phyloP scores from a whole-genome alignment of 2,113 vertebrate species.

The Oreochromis niloticus region DNA sequence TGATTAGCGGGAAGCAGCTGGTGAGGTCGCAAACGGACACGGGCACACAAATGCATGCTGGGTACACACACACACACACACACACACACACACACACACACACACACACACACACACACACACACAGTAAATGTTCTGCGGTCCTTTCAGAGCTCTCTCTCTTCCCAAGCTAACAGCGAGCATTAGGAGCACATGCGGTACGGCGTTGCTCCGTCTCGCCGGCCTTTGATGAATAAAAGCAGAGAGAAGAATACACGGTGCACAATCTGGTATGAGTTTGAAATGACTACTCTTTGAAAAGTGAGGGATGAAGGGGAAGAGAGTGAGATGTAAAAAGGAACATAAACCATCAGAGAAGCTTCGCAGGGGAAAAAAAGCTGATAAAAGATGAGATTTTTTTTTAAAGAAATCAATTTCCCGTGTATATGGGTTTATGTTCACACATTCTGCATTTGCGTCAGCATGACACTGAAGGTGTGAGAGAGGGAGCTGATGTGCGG shows the following conservation, averaged over 20 bases:
- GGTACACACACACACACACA: background rate
- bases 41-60: background rate
- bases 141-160: background rate
- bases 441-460: background rate
- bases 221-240: conserved; percentile 26
- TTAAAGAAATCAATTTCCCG: conserved; percentile 16
- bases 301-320: background rate
- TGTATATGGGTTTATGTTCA: conserved; percentile 3
- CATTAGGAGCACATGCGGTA: background rate
- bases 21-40: conserved; percentile 23
- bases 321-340: background rate
- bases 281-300: conserved; percentile 14
- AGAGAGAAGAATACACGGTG: background rate
- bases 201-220: background rate
- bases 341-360: conserved; percentile 8
- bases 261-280: background rate
- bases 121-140: background rate
- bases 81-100: background rate
- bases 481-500: background rate
- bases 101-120: background rate
- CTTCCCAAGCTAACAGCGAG: background rate
- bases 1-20: conserved; percentile 57
- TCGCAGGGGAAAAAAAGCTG: background rate
- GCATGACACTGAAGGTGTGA: background rate
- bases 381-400: conserved; percentile 20